Evolutionary conservation across 92 coral and sea anemone species (phyloP).

Genomic region (Porites lobata): DNA sequence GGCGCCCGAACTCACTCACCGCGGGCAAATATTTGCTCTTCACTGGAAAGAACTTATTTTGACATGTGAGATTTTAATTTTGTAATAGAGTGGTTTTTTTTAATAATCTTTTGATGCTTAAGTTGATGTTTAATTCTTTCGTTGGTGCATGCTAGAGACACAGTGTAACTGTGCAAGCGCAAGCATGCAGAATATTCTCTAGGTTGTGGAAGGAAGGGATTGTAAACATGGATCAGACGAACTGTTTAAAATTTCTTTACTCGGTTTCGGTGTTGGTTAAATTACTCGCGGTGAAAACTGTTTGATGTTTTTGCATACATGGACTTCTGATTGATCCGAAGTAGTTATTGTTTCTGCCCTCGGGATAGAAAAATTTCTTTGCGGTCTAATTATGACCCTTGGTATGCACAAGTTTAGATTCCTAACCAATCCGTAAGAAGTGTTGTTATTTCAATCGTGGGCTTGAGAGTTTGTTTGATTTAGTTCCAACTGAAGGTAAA

Average conservation of each 20-base stretch:
- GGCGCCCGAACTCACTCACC: slow-evolving; percentile 15
- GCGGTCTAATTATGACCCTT: background rate
- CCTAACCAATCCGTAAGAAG: background rate
- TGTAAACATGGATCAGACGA: slow-evolving; percentile 25
- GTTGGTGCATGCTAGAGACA: slow-evolving; percentile 3
- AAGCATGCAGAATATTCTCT: slow-evolving; percentile 15
- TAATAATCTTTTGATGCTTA: background rate
- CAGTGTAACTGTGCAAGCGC: slow-evolving; percentile 8
- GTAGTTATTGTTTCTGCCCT: slow-evolving; percentile 6
- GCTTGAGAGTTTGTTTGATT: background rate
- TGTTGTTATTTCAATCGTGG: background rate
- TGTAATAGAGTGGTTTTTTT: slow-evolving; percentile 17
- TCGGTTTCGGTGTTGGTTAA: background rate
- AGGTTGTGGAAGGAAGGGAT: slow-evolving; percentile 12
- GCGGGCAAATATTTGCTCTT: slow-evolving; percentile 38
- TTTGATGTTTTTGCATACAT: background rate
- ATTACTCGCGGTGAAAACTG: background rate
- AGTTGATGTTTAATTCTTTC: background rate
- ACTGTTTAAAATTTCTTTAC: slow-evolving; percentile 27
- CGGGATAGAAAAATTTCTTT: background rate
- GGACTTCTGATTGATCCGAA: background rate
- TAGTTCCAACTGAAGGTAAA: background rate
- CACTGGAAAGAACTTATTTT: slow-evolving; percentile 1
- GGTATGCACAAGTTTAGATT: slow-evolving; percentile 6
- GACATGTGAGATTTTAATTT: slow-evolving; percentile 39